These are phyloP conservation scores for Odontamblyopus rebecca DNA, from an alignment of 2,797 vertebrate species.

Conservation along the genomic window DNA sequence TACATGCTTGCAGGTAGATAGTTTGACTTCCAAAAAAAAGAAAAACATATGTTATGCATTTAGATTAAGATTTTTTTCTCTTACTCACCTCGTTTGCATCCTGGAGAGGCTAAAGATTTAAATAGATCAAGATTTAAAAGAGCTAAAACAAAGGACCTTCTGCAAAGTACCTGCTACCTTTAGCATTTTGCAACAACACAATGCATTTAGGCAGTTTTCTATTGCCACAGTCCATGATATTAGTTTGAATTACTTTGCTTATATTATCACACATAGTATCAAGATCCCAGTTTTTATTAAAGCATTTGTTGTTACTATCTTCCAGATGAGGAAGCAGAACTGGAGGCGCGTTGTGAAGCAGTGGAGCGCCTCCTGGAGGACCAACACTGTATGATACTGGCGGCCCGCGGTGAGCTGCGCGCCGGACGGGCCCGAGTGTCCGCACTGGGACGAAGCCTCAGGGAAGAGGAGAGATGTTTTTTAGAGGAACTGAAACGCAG, in stretches of 20 bases:
- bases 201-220: too few relatives aligned
- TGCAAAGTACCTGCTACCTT: too few relatives aligned
- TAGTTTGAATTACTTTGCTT: too few relatives aligned
- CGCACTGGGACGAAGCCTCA: slow-evolving; percentile 84
- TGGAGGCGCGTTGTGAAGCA: slow-evolving; percentile 80
- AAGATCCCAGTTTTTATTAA: not conserved
- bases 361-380: slow-evolving; percentile 84
- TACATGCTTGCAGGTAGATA: not conserved
- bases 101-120: too few relatives aligned
- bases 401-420: slow-evolving; percentile 83
- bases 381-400: slow-evolving; percentile 79
- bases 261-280: too few relatives aligned
- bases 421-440: slow-evolving; percentile 84
- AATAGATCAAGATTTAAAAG: too few relatives aligned
- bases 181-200: too few relatives aligned
- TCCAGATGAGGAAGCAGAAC: slow-evolving; percentile 75
- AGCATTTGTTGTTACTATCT: not conserved
- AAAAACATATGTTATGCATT: not conserved
- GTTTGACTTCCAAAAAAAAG: not conserved
- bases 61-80: too few relatives aligned
- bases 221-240: too few relatives aligned
- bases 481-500: slow-evolving; percentile 91
- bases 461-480: slow-evolving; percentile 87
- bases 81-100: too few relatives aligned
- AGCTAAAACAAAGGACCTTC: too few relatives aligned